Evolutionary conservation across 2,113 vertebrate genomes (phyloP).

Genomic region (Podiceps cristatus): DNA sequence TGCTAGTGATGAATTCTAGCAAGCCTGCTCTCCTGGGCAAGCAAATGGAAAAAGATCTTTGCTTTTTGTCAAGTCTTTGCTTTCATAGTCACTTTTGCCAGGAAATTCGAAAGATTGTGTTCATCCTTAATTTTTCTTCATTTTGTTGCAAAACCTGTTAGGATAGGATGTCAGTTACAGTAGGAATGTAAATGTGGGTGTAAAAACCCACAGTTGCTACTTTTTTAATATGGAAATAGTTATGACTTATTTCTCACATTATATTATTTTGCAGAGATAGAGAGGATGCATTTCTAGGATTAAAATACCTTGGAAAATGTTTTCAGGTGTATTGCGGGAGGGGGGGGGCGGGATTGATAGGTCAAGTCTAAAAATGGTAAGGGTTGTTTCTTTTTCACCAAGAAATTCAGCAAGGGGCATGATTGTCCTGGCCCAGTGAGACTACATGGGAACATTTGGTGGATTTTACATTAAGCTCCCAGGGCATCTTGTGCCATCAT

Average conservation of each 20-base stretch:
- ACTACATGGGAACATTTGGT: background rate
- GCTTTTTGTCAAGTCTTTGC: background rate
- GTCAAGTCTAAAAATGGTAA: background rate
- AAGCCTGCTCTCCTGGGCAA: background rate
- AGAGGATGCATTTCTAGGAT: background rate
- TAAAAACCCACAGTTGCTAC: background rate
- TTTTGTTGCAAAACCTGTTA: background rate
- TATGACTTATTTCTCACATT: background rate
- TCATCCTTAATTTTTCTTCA: background rate
- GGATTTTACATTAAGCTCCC: background rate
- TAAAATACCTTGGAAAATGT: background rate
- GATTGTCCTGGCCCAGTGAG: background rate
- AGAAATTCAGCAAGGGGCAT: background rate
- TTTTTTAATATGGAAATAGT: background rate
- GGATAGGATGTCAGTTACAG: background rate
- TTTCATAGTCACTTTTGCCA: background rate
- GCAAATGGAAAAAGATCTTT: background rate
- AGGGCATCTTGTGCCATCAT: background rate
- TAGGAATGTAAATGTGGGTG: background rate
- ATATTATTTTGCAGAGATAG: background rate
- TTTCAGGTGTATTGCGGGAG: background rate
- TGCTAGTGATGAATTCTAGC: background rate
- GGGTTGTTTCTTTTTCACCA: background rate
- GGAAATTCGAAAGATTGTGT: background rate
- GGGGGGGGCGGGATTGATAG: rapidly evolving